These are phyloP conservation scores for Aspidiotus rigidus DNA, from an alignment of 2,888 invertebrate genomes.

Conservation along the genomic window DNA sequence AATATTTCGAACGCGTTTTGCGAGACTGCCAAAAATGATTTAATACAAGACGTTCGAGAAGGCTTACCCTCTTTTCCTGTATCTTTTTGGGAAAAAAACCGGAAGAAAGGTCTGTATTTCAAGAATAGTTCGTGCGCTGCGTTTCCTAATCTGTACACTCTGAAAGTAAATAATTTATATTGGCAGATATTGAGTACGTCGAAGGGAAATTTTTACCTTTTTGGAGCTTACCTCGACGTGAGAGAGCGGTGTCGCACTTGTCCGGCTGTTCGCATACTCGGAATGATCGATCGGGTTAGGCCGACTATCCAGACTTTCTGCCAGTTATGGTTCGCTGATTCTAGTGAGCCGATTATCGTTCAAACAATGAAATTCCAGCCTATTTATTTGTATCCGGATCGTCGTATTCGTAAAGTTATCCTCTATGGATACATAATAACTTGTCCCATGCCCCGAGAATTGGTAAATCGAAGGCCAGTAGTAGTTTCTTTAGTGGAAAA, in stretches of 20 bases:
- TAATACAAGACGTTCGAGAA: no score
- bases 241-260: background rate
- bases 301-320: background rate
- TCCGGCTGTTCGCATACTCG: background rate
- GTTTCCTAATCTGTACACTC: background rate
- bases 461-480: background rate
- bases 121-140: background rate
- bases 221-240: background rate
- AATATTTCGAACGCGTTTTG: no score
- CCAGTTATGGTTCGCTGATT: background rate
- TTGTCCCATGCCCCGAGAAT: background rate
- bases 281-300: background rate
- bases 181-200: background rate
- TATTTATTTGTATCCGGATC: background rate
- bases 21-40: no score
- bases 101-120: no score
- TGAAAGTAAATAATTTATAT: background rate
- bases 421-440: background rate
- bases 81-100: no score
- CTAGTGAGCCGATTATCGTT: background rate
- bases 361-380: background rate
- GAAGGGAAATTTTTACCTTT: background rate
- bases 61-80: no score
- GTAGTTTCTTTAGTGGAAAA: background rate
- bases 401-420: background rate